These are phyloP conservation scores for Poecilobothrus nobilitatus DNA, from an alignment of 2,888 invertebrate genomes.

Conservation along the genomic window DNA sequence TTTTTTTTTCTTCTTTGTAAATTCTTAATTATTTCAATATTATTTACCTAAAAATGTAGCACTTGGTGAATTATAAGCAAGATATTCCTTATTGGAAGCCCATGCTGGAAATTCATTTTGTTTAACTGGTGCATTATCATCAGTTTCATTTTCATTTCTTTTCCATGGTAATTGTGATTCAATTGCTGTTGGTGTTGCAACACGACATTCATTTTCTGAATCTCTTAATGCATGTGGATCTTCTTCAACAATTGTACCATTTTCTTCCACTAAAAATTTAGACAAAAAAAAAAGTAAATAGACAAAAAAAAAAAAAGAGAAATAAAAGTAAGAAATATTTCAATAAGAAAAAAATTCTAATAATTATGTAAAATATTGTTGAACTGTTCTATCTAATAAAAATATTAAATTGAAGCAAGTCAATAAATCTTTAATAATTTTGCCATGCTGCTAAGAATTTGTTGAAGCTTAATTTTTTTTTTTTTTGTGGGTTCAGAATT, in stretches of 20 bases:
- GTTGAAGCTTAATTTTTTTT: too few relatives aligned
- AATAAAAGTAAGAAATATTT: conserved; percentile 5
- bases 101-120: conserved; percentile 90
- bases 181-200: conserved; percentile 78
- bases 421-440: too few relatives aligned
- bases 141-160: conserved; percentile 66
- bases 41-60: conserved; percentile 77
- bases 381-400: neutral
- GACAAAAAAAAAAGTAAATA: conserved; percentile 16
- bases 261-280: conserved; percentile 40
- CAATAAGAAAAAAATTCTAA: neutral
- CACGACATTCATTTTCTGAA: conserved; percentile 58
- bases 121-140: conserved; percentile 58
- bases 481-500: too few relatives aligned
- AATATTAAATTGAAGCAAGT: neutral
- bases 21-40: conserved; percentile 8
- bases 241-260: conserved; percentile 37
- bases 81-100: conserved; percentile 90
- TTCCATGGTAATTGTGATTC: conserved; percentile 92
- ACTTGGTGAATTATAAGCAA: conserved; percentile 84
- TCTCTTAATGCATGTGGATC: conserved; percentile 38
- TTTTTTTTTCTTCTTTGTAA: neutral
- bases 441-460: too few relatives aligned
- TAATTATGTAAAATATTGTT: neutral
- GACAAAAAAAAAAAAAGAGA: conserved; percentile 13